Evolutionary conservation across 2,888 invertebrate genomes (phyloP), one percentile per base, ranked within the genome.

Genomic region (Synanthedon formicaeformis): DNA sequence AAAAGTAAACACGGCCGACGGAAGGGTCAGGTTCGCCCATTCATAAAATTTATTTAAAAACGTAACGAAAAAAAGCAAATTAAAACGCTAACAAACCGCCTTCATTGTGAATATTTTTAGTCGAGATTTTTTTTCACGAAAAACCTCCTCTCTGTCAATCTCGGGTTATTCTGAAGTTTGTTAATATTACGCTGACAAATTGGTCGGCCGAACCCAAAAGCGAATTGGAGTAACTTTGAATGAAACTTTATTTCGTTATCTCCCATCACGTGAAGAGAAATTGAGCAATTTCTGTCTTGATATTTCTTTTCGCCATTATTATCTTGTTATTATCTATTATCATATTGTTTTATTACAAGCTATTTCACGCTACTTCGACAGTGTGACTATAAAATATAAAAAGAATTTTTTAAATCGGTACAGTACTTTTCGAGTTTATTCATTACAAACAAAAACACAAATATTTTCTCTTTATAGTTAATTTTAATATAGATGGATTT

Each of bases 241-340:
- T 52, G 55, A 58, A 71, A 72, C 64, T 71, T 70, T 68, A 73
- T 72, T 71, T 66, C 60, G 63, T 74, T 73, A 70, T 69, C 66
- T 69, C 55, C 54, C 58, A 34, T 34, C 59, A 65, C 66, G 23
- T 58, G 62, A 58, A 63, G 64, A 34, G 50, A 48, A 52, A 56
- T 52, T 53, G 54, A 49, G 52, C 54, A 56, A 53, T 54, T 50
- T 54, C 50, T 52, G 45, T 14, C 50, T 51, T 40, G 50, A 55
- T 18, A 45, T 45, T 53, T 50, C 23, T 23, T 51, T 45, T 40
- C 13, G 50, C 53, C 45, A 4, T 45, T 55, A 53, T 55, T 55
- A 18, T 41, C 27, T 50, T 55, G 51, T 50, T 34, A 34, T 34
- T 34, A 34, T 34, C 10, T 34, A 10, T 34, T 34, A 34, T 34